A percentile compares a stretch with the other conserved stretches of the same genome.
Conservation (phyloP, 2,888 invertebrate species). For the Xestia ashworthii region DNA sequence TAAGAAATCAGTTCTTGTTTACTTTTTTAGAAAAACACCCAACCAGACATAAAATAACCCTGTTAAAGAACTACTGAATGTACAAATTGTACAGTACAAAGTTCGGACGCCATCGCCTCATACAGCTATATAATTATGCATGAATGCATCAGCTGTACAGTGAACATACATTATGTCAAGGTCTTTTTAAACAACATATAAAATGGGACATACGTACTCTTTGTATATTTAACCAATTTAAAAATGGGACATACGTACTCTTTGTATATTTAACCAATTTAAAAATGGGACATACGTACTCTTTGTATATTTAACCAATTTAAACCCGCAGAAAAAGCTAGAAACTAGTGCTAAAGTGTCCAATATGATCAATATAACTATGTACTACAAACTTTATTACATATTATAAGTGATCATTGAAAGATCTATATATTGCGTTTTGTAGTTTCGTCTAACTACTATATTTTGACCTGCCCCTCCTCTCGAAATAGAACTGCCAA, state of each 20-base stretch:
- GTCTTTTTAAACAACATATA: conserved; percentile 10
- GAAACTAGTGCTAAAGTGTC: neutral
- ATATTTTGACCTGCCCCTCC: conserved; percentile 35
- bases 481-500: neutral
- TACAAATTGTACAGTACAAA: conserved; percentile 32
- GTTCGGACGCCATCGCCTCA: conserved; percentile 16
- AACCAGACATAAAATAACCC: neutral
- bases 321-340: neutral
- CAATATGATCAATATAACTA: neutral
- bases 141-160: conserved; percentile 24
- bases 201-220: neutral
- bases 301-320: neutral
- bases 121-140: conserved; percentile 8
- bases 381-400: no score
- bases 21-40: neutral
- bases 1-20: neutral
- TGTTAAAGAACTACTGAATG: neutral
- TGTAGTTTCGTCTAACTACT: neutral
- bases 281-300: neutral
- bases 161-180: conserved; percentile 24
- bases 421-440: conserved; percentile 48
- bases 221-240: neutral
- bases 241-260: neutral
- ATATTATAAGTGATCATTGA: conserved; percentile 5
- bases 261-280: neutral